Percentiles rank a stretch among this genome's conserved stretches.
These are phyloP conservation scores for Malurus melanocephalus DNA, from an alignment of 2,113 vertebrate species.

Conservation along the genomic window DNA sequence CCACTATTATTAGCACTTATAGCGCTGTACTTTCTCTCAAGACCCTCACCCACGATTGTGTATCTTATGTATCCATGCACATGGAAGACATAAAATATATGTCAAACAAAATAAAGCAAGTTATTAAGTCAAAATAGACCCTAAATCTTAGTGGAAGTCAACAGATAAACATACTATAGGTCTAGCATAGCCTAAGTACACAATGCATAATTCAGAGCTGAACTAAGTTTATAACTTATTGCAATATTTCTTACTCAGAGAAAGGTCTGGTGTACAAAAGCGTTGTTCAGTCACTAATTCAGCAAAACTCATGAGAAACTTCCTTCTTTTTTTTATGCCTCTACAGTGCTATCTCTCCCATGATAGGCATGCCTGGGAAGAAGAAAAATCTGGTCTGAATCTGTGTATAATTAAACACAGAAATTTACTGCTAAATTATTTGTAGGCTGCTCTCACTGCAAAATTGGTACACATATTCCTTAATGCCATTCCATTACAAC, in stretches of 20 bases:
- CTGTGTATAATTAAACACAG: constrained; percentile 38
- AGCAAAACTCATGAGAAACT: constrained; percentile 63
- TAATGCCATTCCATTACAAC: not conserved
- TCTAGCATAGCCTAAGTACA: constrained; percentile 73
- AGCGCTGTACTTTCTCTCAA: constrained; percentile 75
- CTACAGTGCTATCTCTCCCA: not conserved
- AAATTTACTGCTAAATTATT: constrained; percentile 6
- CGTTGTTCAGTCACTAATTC: constrained; percentile 54
- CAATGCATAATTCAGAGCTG: constrained; percentile 78
- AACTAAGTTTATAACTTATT: constrained; percentile 67
- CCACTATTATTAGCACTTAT: constrained; percentile 28
- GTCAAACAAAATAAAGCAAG: constrained; percentile 82
- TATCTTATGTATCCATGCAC: constrained; percentile 74
- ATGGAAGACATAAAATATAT: constrained; percentile 80
- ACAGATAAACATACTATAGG: constrained; percentile 80
- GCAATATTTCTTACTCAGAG: constrained; percentile 66
- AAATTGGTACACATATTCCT: not conserved
- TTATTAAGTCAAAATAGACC: constrained; percentile 77
- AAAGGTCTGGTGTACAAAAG: constrained; percentile 66
- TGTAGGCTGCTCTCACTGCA: not conserved
- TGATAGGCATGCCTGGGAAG: not conserved
- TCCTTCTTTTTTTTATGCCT: not conserved
- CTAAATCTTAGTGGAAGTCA: constrained; percentile 82
- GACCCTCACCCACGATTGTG: constrained; percentile 78
- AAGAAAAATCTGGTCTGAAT: constrained; percentile 6